Evolutionary conservation across 2,113 vertebrate genomes (phyloP), one percentile per base, ranked within the genome.

Genomic region (Otolemur garnettii): DNA sequence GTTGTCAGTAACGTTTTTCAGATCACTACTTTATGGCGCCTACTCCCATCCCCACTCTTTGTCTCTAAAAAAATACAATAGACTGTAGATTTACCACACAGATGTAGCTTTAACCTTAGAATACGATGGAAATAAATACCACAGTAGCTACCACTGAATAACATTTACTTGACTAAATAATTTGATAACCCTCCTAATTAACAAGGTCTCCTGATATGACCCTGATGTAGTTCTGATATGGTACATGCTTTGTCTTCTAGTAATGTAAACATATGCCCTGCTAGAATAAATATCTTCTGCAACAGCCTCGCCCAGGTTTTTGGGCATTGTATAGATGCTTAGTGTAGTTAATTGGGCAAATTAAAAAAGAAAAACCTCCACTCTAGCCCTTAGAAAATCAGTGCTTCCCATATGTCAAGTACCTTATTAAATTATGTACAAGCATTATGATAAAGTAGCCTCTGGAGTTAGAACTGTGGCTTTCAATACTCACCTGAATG

Each of bases 101-200:
- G 66, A 35, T 33, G 66, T 33, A 86, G 17, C 13, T 85, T 86
- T 30, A 38, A 42, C 89, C 50, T 82, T 26, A 92, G n/a, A 93
- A 74, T 68, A 62, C 26, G 30, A 55, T 90, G n/a, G 30, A 97
- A 92, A 78, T 97, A 83, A 86, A 62, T 89, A 57, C 21, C 45
- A 74, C 22, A 62, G 1, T 5, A 21, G 26, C 50, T 62, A 75
- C 72, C 2, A 66, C 17, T 68, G 19, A 78, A 9, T 89, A 93
- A 57, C 18, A 35, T 64, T 79, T 75, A 53, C 22, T 71, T 80
- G 26, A 55, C 72, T 84, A 45, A 78, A 33, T 10, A 69, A 9
- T 60, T 74, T 87, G 87, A 24, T 71, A 84, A 55, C 26, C 91
- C 57, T 72, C 8, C 38, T 68, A 68, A 60, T 69, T 75, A 83